A percentile compares a stretch with the other conserved stretches of the same genome.
Conservation (phyloP, 2,113 vertebrate species). For the Platycercus adscitus region DNA sequence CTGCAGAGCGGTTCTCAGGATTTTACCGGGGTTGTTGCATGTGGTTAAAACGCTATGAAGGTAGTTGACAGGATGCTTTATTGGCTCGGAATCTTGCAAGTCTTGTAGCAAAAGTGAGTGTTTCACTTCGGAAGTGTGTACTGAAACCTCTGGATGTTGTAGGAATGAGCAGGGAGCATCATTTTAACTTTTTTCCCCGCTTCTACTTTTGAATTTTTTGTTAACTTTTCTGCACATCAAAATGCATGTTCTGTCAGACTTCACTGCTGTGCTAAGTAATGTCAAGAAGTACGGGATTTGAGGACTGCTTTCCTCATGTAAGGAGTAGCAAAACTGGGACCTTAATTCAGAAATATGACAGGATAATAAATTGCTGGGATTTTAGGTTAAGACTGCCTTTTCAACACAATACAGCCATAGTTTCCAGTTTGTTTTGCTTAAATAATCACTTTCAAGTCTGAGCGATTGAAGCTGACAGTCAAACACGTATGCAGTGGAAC, state of each 20-base stretch:
- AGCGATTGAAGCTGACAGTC: background rate
- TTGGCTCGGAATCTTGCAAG: background rate
- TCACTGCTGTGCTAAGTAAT: background rate
- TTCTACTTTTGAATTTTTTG: background rate
- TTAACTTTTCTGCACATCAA: background rate
- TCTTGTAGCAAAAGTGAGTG: background rate
- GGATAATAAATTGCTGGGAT: background rate
- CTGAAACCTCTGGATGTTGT: background rate
- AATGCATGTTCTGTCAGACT: background rate
- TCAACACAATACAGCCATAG: background rate
- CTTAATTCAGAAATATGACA: background rate
- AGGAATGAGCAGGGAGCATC: background rate
- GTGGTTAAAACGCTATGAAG: background rate
- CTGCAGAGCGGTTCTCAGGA: rapidly evolving
- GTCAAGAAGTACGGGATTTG: background rate
- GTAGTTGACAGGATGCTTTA: background rate
- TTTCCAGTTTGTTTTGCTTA: background rate
- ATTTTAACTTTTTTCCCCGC: background rate
- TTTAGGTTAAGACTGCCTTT: background rate
- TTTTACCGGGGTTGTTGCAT: background rate
- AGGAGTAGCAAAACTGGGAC: background rate
- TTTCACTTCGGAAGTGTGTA: background rate
- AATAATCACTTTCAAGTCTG: background rate
- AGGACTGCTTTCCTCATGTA: background rate
- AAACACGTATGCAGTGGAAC: background rate